Evolutionary conservation across 2,888 invertebrate genomes (phyloP).

Genomic region (Diploptera punctata): DNA sequence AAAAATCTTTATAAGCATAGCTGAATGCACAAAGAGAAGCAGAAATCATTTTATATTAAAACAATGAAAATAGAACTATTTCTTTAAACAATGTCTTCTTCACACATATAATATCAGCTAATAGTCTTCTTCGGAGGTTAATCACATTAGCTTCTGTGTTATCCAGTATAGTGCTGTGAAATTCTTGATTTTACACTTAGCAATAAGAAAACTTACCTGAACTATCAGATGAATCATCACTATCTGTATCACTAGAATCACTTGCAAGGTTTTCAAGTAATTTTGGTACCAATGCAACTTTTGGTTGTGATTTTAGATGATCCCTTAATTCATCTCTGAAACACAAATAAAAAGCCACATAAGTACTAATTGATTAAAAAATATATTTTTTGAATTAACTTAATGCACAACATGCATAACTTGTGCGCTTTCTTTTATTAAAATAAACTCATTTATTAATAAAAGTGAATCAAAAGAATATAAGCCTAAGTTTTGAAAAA

Average conservation of each 20-base stretch:
- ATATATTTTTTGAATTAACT: neutral
- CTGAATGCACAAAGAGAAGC: too few species aligned
- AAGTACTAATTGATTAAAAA: neutral
- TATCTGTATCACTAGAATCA: conserved; percentile 46
- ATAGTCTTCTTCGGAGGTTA: neutral
- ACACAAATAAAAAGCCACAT: neutral
- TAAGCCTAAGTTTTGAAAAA: too few species aligned
- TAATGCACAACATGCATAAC: neutral
- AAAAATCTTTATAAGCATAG: too few species aligned
- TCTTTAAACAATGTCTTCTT: too few species aligned
- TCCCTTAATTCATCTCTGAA: conserved; percentile 82
- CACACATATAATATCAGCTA: too few species aligned
- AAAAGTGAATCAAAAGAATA: too few species aligned
- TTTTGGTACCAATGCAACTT: conserved; percentile 54
- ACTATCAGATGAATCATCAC: conserved; percentile 47
- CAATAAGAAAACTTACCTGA: conserved; percentile 43
- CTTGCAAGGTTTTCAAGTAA: conserved; percentile 44
- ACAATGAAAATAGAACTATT: too few species aligned
- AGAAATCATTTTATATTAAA: too few species aligned
- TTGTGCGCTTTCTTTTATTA: too few species aligned
- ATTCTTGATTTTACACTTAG: neutral
- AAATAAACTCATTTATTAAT: too few species aligned
- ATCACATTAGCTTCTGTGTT: neutral
- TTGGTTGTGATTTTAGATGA: conserved; percentile 82
- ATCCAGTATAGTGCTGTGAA: neutral